Base-by-base conservation (phyloP, 2,797 vertebrate genomes). In the Rachycentron canadum region DNA sequence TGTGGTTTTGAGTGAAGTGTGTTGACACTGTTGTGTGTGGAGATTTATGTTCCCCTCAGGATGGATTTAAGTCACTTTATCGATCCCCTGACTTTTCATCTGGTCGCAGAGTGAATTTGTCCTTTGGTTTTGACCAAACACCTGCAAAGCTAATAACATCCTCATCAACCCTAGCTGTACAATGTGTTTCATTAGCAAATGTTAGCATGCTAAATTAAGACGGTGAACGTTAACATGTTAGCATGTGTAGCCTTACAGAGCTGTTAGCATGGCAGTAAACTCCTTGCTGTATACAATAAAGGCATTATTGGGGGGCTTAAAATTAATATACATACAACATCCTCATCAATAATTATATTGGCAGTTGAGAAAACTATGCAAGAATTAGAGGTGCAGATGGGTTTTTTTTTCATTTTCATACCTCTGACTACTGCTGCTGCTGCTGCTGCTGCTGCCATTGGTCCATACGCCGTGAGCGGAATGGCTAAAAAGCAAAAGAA, bases 381-480 rank as follows among this genome's bases (percentile, higher is more conserved):
- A n/a, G 16, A 13, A 14, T 8, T 21, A 14, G 12, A n/a, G 21
- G 5, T 52, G 7, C n/a, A 59, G 23, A 38, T 7, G 21, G 12
- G 10, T 2, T 11, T 49, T 47, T 12, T 14, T 1, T 45, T n/a
- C 0, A 30, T 49, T 32, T 90, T 92, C 92, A 89, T 95, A 95
- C 97, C 98, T 96, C 98, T 95, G 87, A 99, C 98, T 81, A 98
- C 97, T 17, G 97, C 97, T 0, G 98, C 98, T 0, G 97, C 97
- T 0, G 97, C 98, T 0, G 97, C 96, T 0, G 97, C 98, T 0
- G 97, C 98, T 0, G 98, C 98, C 97, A 98, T 99, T 36, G 98
- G 97, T 93, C 98, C 98, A 0, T 99, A 99, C 0, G 98, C 98
- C 30, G 97, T 98, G 86, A 99, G 96, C 86, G 98, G 98, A 88